These are phyloP conservation scores for Onychomys leucogaster DNA, from an alignment of 2,797 vertebrate species.

Conservation along the genomic window DNA sequence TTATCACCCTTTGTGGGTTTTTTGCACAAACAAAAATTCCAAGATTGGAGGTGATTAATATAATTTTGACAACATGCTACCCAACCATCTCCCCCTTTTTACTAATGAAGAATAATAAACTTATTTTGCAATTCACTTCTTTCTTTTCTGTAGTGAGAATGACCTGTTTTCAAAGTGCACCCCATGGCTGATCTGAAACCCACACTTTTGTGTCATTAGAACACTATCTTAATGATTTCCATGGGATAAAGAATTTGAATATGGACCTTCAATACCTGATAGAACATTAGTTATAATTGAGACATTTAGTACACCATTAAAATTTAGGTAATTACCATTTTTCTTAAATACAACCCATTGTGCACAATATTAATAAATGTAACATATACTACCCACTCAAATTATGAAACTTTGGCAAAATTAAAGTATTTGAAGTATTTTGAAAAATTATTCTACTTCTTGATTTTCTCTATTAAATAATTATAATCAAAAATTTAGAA, in stretches of 20 bases:
- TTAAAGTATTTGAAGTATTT: background rate
- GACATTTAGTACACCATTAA: background rate
- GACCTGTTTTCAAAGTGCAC: background rate
- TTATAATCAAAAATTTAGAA: background rate
- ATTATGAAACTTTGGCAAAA: background rate
- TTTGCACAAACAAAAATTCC: background rate
- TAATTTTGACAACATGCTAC: background rate
- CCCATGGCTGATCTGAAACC: background rate
- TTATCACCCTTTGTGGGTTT: background rate
- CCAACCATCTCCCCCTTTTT: conserved; percentile 12
- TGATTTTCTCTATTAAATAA: background rate
- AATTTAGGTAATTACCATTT: background rate
- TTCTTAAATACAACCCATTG: background rate
- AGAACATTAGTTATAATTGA: background rate
- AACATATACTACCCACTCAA: background rate
- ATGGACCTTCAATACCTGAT: background rate
- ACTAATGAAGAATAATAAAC: conserved; percentile 3
- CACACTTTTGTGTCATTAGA: fast-evolving
- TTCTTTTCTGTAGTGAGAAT: background rate
- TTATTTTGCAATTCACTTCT: background rate
- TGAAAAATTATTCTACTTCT: background rate
- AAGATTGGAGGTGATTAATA: too few species aligned
- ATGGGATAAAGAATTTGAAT: background rate
- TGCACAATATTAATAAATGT: background rate
- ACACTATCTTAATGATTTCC: background rate